phyloP scores from a whole-genome alignment of 2,113 vertebrate genomes.

The Dascyllus trimaculatus region DNA sequence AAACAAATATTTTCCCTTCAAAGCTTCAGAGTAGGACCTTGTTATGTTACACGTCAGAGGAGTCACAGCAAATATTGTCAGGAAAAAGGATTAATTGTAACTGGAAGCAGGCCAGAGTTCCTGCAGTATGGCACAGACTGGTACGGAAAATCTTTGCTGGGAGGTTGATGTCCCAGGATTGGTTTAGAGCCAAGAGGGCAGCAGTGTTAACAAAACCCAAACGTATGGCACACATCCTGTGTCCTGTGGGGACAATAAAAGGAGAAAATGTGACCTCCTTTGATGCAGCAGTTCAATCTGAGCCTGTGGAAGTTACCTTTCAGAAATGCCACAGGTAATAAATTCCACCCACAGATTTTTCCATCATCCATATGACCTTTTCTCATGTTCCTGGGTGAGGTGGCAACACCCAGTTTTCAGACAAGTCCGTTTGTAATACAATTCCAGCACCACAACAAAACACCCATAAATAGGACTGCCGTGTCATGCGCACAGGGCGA shows the following conservation, averaged over 20 bases:
- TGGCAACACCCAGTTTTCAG: slow-evolving; percentile 30
- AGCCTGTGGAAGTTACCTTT: slow-evolving; percentile 25
- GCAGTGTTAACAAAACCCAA: slow-evolving; percentile 26
- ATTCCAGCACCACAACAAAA: slow-evolving; percentile 27
- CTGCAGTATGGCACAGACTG: slow-evolving; percentile 29
- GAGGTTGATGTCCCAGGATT: slow-evolving; percentile 17
- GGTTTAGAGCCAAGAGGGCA: slow-evolving; percentile 31
- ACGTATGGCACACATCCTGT: not conserved
- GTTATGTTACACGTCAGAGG: not conserved
- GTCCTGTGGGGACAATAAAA: slow-evolving; percentile 2
- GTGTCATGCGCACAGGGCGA: slow-evolving; percentile 22
- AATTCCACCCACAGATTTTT: slow-evolving; percentile 23
- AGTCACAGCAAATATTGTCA: slow-evolving; percentile 10
- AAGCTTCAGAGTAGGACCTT: not conserved
- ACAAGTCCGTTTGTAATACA: slow-evolving; percentile 33
- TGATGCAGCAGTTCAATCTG: slow-evolving; percentile 1
- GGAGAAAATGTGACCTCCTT: not conserved
- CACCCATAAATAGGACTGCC: slow-evolving; percentile 46
- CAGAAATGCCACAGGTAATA: slow-evolving; percentile 29
- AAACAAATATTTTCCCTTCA: slow-evolving; percentile 26
- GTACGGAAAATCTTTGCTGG: slow-evolving; percentile 15
- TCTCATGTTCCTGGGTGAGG: slow-evolving; percentile 7
- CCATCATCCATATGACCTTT: slow-evolving; percentile 27
- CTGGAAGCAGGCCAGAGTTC: slow-evolving; percentile 26
- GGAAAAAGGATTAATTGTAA: slow-evolving; percentile 18